phyloP scores from a whole-genome alignment of 2,888 invertebrate genomes.

The Oligia latruncula region DNA sequence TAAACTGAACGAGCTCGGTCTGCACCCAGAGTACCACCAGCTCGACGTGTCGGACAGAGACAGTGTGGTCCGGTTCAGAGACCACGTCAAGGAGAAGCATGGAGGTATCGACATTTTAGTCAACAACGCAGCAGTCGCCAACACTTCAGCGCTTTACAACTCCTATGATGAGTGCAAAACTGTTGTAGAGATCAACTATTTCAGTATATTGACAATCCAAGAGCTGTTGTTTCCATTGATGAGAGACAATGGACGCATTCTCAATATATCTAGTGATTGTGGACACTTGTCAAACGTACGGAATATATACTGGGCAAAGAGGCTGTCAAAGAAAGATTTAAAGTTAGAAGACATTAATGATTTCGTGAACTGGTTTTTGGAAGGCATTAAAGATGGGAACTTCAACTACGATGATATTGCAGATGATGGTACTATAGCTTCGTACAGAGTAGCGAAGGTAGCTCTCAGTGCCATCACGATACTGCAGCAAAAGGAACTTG shows the following conservation, averaged over 20 bases:
- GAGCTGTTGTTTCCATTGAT: constrained; percentile 93
- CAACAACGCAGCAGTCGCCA: constrained; percentile 93
- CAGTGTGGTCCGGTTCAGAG: constrained; percentile 90
- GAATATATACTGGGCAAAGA: constrained; percentile 81
- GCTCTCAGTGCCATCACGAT: constrained; percentile 92
- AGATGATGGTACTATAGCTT: constrained; percentile 89
- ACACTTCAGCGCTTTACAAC: constrained; percentile 73
- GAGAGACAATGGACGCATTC: constrained; percentile 92
- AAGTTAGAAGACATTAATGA: constrained; percentile 78
- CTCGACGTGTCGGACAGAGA: constrained; percentile 68
- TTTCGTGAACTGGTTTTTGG: constrained; percentile 92
- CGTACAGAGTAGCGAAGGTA: constrained; percentile 93
- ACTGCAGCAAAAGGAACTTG: constrained; percentile 91
- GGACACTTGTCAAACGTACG: constrained; percentile 91
- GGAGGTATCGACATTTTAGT: constrained; percentile 93
- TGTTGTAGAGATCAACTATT: constrained; percentile 92
- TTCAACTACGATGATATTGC: constrained; percentile 76
- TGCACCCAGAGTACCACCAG: constrained; percentile 68
- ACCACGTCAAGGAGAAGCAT: constrained; percentile 89
- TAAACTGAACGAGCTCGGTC: constrained; percentile 69
- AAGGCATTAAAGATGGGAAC: constrained; percentile 76
- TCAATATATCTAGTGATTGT: constrained; percentile 93
- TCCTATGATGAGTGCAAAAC: constrained; percentile 86
- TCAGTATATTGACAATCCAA: constrained; percentile 90
- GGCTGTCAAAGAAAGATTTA: constrained; percentile 75